Conservation (phyloP, 2,113 vertebrate species). For the Willisornis vidua region DNA sequence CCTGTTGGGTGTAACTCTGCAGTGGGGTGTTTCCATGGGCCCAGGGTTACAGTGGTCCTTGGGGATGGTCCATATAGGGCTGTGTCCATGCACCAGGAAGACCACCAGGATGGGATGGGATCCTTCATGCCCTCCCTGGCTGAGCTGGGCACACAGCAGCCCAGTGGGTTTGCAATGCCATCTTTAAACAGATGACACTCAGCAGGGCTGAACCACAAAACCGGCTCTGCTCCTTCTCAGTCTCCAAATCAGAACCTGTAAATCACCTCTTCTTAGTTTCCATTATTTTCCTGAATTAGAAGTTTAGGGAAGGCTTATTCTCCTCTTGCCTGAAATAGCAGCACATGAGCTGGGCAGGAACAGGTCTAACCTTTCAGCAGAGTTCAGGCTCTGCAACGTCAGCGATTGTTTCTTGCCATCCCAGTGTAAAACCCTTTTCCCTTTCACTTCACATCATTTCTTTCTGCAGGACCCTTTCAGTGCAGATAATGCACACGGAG, state of each 20-base stretch:
- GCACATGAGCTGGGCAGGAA: constrained; percentile 25
- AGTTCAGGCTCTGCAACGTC: background rate
- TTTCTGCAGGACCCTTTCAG: constrained; percentile 65
- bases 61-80: background rate
- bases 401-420: constrained; percentile 50
- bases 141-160: accelerated
- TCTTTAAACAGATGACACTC: accelerated
- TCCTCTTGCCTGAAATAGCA: constrained; percentile 23
- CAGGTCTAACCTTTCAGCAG: constrained; percentile 51
- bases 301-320: background rate
- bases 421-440: constrained; percentile 60
- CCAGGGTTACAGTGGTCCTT: background rate
- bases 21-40: background rate
- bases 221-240: background rate
- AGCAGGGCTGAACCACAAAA: background rate
- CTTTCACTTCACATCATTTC: constrained; percentile 64
- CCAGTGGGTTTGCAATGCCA: background rate
- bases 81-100: accelerated
- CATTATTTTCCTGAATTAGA: constrained; percentile 34
- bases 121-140: accelerated
- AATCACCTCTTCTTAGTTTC: constrained; percentile 27
- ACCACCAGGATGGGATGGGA: background rate
- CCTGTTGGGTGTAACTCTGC: background rate
- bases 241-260: constrained; percentile 2
- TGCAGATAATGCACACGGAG: constrained; percentile 69